These are phyloP conservation scores for Struthidea cinerea DNA, from an alignment of 2,113 vertebrate genomes.

Conservation along the genomic window DNA sequence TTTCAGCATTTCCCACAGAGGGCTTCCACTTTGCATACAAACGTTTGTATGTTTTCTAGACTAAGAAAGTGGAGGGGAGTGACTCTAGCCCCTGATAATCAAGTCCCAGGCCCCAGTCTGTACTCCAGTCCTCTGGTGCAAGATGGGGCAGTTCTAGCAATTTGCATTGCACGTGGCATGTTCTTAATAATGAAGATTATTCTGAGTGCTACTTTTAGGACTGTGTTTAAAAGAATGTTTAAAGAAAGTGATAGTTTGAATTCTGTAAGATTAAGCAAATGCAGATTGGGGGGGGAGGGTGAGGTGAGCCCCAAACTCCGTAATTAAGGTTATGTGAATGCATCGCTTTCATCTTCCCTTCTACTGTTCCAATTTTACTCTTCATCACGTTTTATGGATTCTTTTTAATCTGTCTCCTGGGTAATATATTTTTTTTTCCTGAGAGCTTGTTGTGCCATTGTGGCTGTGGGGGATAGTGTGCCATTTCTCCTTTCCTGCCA, in stretches of 20 bases:
- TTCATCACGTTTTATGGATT: not conserved
- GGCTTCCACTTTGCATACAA: not conserved
- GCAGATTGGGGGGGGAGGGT: not conserved
- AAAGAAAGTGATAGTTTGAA: not conserved
- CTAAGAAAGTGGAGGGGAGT: not conserved
- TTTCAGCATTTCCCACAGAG: not conserved
- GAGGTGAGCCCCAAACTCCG: not conserved
- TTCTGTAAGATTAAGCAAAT: not conserved
- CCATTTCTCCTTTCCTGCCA: not conserved
- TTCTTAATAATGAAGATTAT: not conserved
- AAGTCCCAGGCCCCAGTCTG: too few relatives aligned
- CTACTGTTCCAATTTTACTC: not conserved
- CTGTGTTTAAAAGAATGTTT: not conserved
- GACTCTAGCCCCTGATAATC: not conserved
- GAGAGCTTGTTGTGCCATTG: not conserved
- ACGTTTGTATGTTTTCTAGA: not conserved
- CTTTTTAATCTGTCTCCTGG: not conserved
- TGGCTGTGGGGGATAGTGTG: not conserved
- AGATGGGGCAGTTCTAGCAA: not conserved
- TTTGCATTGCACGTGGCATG: rapidly evolving
- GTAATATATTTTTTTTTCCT: not conserved
- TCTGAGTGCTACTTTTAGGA: not conserved
- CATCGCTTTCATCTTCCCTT: not conserved
- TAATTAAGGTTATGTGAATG: not conserved
- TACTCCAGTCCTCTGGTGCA: rapidly evolving